Conservation (phyloP, 2,113 vertebrate species). For the Paramormyrops kingsleyae region DNA sequence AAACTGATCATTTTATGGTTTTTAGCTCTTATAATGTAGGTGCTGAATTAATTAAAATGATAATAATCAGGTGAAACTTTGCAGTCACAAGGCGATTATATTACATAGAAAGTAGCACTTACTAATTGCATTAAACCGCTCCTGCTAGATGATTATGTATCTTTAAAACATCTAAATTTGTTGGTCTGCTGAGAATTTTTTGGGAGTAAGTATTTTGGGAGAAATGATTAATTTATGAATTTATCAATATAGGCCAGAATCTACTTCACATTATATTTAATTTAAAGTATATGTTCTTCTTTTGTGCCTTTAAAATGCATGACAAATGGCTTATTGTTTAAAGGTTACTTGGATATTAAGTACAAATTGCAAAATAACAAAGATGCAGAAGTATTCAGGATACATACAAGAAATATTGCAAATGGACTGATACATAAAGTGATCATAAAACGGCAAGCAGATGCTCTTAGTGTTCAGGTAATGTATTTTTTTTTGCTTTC, state of each 20-base stretch:
- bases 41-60: background rate
- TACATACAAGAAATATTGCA: slow-evolving; percentile 61
- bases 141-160: background rate
- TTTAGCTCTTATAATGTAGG: background rate
- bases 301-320: background rate
- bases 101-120: background rate
- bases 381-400: slow-evolving; percentile 59
- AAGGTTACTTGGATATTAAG: slow-evolving; percentile 73
- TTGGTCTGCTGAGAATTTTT: background rate
- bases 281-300: background rate
- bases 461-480: slow-evolving; percentile 65
- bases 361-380: slow-evolving; percentile 65
- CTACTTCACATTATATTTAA: background rate
- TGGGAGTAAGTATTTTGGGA: background rate
- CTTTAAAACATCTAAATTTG: background rate
- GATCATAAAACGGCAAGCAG: slow-evolving; percentile 63
- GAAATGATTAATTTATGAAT: background rate
- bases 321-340: slow-evolving; percentile 15
- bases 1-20: background rate
- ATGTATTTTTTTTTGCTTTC: background rate
- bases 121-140: background rate
- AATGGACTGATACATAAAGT: slow-evolving; percentile 66
- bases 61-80: background rate
- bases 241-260: background rate
- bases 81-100: background rate